These are phyloP conservation scores for Drosophila sproati DNA, from an alignment of 1,140 invertebrate species.

Conservation along the genomic window DNA sequence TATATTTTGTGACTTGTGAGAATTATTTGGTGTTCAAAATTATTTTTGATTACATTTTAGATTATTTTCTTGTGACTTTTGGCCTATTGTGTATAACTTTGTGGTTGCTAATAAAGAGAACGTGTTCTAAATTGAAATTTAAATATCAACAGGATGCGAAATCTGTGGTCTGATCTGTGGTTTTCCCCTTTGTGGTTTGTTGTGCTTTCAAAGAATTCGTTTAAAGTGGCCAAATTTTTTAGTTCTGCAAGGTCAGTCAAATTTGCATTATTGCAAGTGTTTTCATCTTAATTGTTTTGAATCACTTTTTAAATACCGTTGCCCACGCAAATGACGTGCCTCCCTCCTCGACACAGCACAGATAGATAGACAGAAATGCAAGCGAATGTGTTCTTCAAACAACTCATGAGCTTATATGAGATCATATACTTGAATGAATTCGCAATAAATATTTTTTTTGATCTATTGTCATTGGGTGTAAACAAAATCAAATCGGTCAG, in stretches of 20 bases:
- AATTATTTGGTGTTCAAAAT: conserved; percentile 2
- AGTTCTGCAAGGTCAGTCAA: conserved; percentile 40
- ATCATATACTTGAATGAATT: conserved; percentile 51
- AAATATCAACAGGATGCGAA: conserved; percentile 32
- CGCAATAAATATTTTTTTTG: conserved; percentile 43
- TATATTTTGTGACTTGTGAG: neutral
- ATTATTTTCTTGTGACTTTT: neutral
- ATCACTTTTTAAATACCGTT: conserved; percentile 49
- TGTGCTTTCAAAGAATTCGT: conserved; percentile 14
- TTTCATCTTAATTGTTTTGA: conserved; percentile 60
- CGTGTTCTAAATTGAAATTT: conserved; percentile 15
- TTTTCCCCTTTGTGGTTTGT: conserved; percentile 10
- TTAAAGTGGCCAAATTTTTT: conserved; percentile 26
- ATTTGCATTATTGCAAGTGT: conserved; percentile 45
- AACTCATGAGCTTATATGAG: conserved; percentile 43
- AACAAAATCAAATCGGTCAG: conserved; percentile 43
- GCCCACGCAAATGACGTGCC: conserved; percentile 35
- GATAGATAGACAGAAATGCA: conserved; percentile 14
- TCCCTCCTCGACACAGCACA: neutral
- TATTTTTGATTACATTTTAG: neutral
- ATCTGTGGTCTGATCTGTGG: neutral
- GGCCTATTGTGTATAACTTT: conserved; percentile 21
- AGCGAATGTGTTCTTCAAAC: conserved; percentile 23
- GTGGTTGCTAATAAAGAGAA: conserved; percentile 26
- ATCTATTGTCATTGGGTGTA: conserved; percentile 51